Evolutionary conservation across 2,113 vertebrate genomes (phyloP).

Genomic region (Heterotis niloticus): DNA sequence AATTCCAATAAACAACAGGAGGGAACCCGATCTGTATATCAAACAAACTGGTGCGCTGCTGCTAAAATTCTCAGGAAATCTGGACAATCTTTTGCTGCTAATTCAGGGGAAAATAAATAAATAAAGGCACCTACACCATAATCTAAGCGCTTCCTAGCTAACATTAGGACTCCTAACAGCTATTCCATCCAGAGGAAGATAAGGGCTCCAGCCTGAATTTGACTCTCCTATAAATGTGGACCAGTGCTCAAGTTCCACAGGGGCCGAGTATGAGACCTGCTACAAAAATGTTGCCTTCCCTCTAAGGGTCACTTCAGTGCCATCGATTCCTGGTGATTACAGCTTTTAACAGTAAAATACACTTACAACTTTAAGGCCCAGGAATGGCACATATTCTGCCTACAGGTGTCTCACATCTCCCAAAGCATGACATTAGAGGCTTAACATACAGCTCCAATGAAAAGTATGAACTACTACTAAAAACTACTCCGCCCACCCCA

Average conservation of each 20-base stretch:
- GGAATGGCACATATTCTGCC: too few relatives aligned
- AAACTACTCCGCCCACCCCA: too few relatives aligned
- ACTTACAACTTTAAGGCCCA: too few relatives aligned
- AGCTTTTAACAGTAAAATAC: too few relatives aligned
- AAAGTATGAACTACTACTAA: too few relatives aligned
- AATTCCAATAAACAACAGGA: slow-evolving; percentile 14
- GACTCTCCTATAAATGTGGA: neutral
- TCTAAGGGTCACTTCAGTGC: neutral
- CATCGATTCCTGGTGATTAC: too few relatives aligned
- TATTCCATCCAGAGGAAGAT: slow-evolving; percentile 21
- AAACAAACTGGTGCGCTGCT: neutral
- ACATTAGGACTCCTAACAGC: slow-evolving; percentile 23
- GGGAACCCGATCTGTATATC: slow-evolving; percentile 2
- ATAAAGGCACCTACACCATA: neutral
- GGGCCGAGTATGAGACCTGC: slow-evolving; percentile 15
- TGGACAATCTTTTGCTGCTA: neutral
- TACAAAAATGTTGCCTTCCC: neutral
- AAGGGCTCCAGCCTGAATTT: slow-evolving; percentile 25
- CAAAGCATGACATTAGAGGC: too few relatives aligned
- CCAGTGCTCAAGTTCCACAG: slow-evolving; percentile 28
- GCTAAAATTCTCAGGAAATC: neutral
- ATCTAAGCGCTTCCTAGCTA: slow-evolving; percentile 11
- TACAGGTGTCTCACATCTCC: too few relatives aligned
- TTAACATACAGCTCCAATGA: too few relatives aligned
- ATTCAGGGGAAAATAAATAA: neutral